Conservation (phyloP, 2,797 vertebrate species). For the Gouania willdenowi region DNA sequence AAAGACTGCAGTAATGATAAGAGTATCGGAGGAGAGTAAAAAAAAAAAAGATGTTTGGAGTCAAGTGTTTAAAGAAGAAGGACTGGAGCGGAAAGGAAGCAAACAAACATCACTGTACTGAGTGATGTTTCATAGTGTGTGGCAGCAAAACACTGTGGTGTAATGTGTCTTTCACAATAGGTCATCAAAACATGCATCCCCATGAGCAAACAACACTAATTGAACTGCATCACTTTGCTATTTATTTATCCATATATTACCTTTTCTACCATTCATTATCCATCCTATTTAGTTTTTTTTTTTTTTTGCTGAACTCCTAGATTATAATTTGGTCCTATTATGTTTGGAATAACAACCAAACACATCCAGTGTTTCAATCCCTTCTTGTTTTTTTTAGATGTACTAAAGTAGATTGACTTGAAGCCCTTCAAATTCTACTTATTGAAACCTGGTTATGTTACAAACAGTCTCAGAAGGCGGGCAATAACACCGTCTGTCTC, state of each 20-base stretch:
- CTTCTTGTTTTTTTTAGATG: no score
- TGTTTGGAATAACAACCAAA: no score
- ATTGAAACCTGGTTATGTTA: slow-evolving; percentile 65
- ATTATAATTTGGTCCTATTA: no score
- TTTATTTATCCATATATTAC: no score
- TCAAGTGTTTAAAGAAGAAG: neutral
- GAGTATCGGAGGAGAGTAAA: slow-evolving; percentile 11
- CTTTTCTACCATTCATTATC: no score
- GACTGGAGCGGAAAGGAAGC: slow-evolving; percentile 9
- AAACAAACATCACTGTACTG: slow-evolving; percentile 26
- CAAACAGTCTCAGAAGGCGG: slow-evolving; percentile 65
- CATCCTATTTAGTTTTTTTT: slow-evolving; percentile 32
- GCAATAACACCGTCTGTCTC: slow-evolving; percentile 52
- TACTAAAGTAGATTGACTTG: no score
- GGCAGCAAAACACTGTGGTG: slow-evolving; percentile 54
- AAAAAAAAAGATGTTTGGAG: neutral
- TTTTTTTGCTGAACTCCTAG: no score
- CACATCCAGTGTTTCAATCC: no score
- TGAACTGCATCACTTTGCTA: no score
- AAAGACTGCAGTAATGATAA: slow-evolving; percentile 46
- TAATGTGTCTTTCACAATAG: slow-evolving; percentile 57
- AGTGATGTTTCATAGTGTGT: slow-evolving; percentile 33
- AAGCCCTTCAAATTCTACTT: no score
- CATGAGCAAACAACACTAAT: no score
- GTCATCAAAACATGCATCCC: slow-evolving; percentile 57